These are phyloP conservation scores for Microdon myrmicae DNA, from an alignment of 2,888 invertebrate species.

Conservation along the genomic window DNA sequence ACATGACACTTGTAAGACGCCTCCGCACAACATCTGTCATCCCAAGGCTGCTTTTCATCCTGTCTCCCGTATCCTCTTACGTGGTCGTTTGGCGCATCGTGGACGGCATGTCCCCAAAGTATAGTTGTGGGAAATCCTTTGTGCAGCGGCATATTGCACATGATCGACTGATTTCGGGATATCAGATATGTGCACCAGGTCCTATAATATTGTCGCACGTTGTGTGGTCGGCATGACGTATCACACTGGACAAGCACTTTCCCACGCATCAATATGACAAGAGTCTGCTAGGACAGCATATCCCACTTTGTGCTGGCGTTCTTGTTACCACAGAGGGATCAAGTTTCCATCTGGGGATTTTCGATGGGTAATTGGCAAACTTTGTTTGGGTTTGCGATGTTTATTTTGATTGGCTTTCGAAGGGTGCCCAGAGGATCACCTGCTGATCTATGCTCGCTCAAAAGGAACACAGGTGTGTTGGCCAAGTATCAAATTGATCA, in stretches of 20 bases:
- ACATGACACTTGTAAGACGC: too few species aligned
- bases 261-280: too few species aligned
- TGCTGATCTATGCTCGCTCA: neutral
- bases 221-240: slow-evolving; percentile 35
- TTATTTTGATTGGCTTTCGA: neutral
- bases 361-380: neutral
- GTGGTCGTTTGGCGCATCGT: too few species aligned
- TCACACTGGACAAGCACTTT: slow-evolving; percentile 30
- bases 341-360: slow-evolving; percentile 18
- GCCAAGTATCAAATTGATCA: slow-evolving; percentile 8
- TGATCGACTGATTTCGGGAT: slow-evolving; percentile 17
- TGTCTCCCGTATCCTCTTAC: too few species aligned
- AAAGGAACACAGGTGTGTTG: slow-evolving; percentile 26
- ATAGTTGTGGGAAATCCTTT: slow-evolving; percentile 36
- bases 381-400: neutral
- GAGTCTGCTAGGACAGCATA: too few species aligned
- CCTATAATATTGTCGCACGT: slow-evolving; percentile 16
- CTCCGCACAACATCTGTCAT: too few species aligned
- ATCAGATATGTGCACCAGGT: slow-evolving; percentile 10
- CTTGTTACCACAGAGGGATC: slow-evolving; percentile 18
- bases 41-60: too few species aligned
- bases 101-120: too few species aligned
- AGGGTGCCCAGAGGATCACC: neutral
- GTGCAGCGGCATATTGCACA: slow-evolving; percentile 37
- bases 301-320: slow-evolving; percentile 24